A percentile compares a stretch with the other conserved stretches of the same genome.
These are phyloP conservation scores for Callionymus lyra DNA, from an alignment of 2,113 vertebrate species.

Conservation along the genomic window DNA sequence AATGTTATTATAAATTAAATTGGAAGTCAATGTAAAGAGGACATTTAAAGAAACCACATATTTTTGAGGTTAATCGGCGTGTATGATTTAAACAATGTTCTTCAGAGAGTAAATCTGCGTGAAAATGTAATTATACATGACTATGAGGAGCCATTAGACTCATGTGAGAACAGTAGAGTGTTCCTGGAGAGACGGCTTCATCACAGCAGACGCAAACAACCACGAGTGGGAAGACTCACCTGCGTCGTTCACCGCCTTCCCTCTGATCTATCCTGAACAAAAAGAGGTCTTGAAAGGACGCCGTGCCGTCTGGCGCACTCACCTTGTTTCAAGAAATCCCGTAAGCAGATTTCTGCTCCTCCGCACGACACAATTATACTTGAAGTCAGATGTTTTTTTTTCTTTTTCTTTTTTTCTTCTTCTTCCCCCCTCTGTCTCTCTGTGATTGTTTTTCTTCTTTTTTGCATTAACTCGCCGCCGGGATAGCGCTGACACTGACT, in stretches of 20 bases:
- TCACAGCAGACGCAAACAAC: constrained; percentile 1
- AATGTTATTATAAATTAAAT: too few species aligned
- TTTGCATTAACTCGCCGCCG: constrained; percentile 32
- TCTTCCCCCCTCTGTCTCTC: too few species aligned
- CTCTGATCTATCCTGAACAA: constrained; percentile 51
- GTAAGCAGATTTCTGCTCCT: constrained; percentile 25
- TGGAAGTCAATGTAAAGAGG: too few species aligned
- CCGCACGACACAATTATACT: constrained; percentile 29
- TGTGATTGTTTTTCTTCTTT: constrained; percentile 38
- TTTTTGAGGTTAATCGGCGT: too few species aligned
- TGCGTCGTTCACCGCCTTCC: constrained; percentile 13
- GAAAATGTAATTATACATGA: too few species aligned
- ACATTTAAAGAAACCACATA: too few species aligned
- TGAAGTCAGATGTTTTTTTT: constrained; percentile 40
- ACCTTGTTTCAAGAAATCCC: not conserved
- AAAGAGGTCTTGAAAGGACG: constrained; percentile 33
- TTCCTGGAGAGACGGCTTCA: too few species aligned
- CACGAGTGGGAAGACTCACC: constrained; percentile 24
- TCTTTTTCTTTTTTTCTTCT: too few species aligned
- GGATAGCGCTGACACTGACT: constrained; percentile 39
- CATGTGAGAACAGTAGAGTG: too few species aligned
- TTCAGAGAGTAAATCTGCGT: too few species aligned
- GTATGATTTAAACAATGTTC: too few species aligned
- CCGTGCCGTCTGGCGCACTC: not conserved
- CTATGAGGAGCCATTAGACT: too few species aligned